Conservation (phyloP, 2,113 vertebrate species). For the Rhadina sibilatrix region DNA sequence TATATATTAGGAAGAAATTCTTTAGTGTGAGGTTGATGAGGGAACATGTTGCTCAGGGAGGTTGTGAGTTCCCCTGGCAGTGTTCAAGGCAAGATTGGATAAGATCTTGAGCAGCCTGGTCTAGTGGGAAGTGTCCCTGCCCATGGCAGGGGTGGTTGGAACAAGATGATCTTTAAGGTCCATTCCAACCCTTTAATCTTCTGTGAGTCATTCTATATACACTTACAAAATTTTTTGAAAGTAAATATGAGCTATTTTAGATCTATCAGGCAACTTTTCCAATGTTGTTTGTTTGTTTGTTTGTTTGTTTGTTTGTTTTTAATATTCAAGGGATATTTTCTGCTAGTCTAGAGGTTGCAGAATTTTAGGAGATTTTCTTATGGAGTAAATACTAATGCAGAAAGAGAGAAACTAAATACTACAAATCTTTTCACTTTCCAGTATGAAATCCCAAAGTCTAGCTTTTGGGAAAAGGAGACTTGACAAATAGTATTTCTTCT, state of each 20-base stretch:
- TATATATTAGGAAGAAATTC: not conserved
- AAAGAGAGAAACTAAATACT: not conserved
- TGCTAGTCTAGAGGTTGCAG: not conserved
- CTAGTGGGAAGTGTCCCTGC: not conserved
- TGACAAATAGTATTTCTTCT: not conserved
- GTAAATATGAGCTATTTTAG: not conserved
- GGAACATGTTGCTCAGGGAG: not conserved
- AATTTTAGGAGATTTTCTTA: not conserved
- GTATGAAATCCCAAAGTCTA: not conserved
- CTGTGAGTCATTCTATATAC: not conserved
- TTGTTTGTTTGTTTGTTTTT: not conserved
- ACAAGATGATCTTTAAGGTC: not conserved
- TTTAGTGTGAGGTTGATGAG: not conserved
- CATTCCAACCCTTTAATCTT: fast-evolving
- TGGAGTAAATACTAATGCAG: not conserved
- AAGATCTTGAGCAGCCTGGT: not conserved
- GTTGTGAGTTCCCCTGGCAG: not conserved
- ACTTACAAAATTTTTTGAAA: not conserved
- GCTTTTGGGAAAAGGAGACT: not conserved
- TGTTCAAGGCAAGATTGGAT: not conserved
- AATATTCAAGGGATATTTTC: not conserved
- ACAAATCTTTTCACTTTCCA: not conserved
- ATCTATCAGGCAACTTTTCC: not conserved
- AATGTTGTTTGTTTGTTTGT: not conserved
- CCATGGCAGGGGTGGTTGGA: not conserved